A percentile compares a stretch with the other conserved stretches of the same genome.
Conservation (phyloP, 1,140 invertebrate genomes). For the Solen grandis region DNA sequence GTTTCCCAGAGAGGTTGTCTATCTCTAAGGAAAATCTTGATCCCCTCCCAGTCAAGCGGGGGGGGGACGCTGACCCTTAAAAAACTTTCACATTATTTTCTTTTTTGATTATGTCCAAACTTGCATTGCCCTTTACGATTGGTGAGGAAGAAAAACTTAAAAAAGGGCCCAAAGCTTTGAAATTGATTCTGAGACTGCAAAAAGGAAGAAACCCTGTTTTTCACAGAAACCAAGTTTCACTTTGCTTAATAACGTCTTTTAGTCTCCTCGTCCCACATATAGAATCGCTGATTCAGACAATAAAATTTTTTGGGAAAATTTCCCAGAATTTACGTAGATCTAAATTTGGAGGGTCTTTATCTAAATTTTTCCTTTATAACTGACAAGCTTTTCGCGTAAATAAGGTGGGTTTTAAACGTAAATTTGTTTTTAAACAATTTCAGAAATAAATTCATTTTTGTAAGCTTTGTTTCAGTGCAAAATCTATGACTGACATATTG, state of each 20-base stretch:
- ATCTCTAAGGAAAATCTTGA: constrained; percentile 28
- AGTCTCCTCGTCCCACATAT: constrained; percentile 31
- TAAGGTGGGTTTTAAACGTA: constrained; percentile 36
- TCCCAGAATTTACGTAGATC: constrained; percentile 44
- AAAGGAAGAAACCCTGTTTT: constrained; percentile 47
- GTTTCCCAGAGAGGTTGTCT: constrained; percentile 35
- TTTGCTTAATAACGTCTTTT: constrained; percentile 35
- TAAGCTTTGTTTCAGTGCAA: constrained; percentile 48
- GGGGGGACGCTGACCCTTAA: constrained; percentile 9
- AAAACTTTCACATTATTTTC: constrained; percentile 34
- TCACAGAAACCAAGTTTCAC: constrained; percentile 42
- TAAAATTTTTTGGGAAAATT: constrained; percentile 40
- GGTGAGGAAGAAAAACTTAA: constrained; percentile 41
- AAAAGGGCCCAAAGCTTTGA: constrained; percentile 33
- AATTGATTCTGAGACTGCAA: constrained; percentile 42
- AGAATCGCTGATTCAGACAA: constrained; percentile 21
- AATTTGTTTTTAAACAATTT: constrained; percentile 35
- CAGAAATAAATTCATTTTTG: constrained; percentile 44
- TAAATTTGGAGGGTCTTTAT: constrained; percentile 14
- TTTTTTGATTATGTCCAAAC: constrained; percentile 51
- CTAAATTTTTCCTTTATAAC: constrained; percentile 41
- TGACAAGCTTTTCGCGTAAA: constrained; percentile 26
- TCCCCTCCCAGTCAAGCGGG: constrained; percentile 42
- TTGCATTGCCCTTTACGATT: constrained; percentile 30
- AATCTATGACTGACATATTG: constrained; percentile 47